phyloP scores from a whole-genome alignment of 2,113 vertebrate species.

The Gobius niger region DNA sequence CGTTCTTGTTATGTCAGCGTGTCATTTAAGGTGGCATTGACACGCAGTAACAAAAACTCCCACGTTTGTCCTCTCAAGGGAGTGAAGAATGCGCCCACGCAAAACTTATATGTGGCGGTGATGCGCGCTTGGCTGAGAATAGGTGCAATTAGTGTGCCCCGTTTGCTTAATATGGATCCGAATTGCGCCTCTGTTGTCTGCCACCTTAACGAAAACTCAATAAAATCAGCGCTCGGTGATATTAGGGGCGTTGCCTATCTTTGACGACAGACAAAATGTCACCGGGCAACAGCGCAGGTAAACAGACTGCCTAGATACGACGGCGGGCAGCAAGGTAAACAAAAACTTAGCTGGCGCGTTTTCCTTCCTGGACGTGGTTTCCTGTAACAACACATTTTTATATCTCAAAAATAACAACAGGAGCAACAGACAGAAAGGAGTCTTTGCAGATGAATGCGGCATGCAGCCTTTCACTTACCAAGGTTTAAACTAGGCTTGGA shows the following conservation, averaged over 20 bases:
- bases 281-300: conserved; percentile 71
- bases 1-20: conserved; percentile 70
- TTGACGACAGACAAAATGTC: conserved; percentile 67
- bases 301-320: conserved; percentile 71
- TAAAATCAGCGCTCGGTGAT: conserved; percentile 33
- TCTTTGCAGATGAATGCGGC: no score
- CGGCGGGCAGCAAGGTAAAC: conserved; percentile 40
- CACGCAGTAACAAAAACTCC: background rate
- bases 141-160: background rate
- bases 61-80: background rate
- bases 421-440: no score
- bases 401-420: background rate
- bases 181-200: background rate
- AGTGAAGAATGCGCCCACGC: conserved; percentile 26
- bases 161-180: background rate
- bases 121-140: background rate
- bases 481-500: no score
- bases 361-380: background rate
- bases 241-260: conserved; percentile 51
- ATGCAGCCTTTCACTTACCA: no score
- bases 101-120: background rate
- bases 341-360: conserved; percentile 25
- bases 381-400: background rate
- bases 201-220: conserved; percentile 72
- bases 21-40: conserved; percentile 73